phyloP scores from a whole-genome alignment of 2,888 invertebrate genomes.

The Vannuccia rotundouncinata region DNA sequence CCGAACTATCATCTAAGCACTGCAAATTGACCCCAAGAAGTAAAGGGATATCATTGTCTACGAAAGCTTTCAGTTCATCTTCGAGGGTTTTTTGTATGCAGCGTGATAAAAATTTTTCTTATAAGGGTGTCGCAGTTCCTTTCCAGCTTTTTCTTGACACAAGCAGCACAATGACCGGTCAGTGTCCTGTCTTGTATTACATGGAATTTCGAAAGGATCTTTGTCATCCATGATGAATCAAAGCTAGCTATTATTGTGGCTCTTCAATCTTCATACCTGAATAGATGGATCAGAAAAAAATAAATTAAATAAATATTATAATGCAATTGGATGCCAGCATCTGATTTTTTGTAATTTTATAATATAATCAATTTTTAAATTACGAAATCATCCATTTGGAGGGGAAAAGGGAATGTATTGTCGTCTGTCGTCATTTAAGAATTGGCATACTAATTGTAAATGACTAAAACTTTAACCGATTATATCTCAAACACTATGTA shows the following conservation, averaged over 20 bases:
- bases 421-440: not conserved
- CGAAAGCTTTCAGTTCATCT: slow-evolving; percentile 17
- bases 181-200: not conserved
- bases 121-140: not conserved
- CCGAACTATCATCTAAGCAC: slow-evolving; percentile 27
- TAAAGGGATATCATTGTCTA: slow-evolving; percentile 24
- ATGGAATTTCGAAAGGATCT: not conserved
- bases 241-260: not conserved
- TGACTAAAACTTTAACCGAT: not conserved
- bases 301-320: not conserved
- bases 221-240: not conserved
- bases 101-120: slow-evolving; percentile 9
- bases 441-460: not conserved
- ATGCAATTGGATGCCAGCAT: not conserved
- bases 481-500: not conserved
- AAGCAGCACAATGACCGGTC: not conserved
- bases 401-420: not conserved
- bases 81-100: slow-evolving; percentile 25
- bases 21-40: slow-evolving; percentile 25
- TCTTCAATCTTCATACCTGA: not conserved
- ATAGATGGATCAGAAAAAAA: not conserved
- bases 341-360: not conserved
- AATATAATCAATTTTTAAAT: not conserved
- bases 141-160: not conserved
- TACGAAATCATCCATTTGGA: not conserved